Percentiles rank a stretch among this genome's conserved stretches.
These are phyloP conservation scores for Capromys pilorides DNA, from an alignment of 2,797 vertebrate species.

Conservation along the genomic window DNA sequence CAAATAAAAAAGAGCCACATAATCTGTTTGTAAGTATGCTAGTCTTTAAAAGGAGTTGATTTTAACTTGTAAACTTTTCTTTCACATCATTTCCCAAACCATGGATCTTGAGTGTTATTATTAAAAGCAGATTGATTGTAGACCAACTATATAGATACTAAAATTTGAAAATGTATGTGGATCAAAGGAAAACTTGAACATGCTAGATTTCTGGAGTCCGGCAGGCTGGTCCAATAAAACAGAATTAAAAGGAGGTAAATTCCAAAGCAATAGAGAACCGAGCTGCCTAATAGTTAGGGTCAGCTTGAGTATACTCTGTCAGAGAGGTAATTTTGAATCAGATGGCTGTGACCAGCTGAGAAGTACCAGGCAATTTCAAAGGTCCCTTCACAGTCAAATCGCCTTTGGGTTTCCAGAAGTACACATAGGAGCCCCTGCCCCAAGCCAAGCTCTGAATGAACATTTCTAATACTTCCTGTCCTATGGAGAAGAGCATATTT, in stretches of 20 bases:
- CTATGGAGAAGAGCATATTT: background rate
- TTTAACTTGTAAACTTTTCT: constrained; percentile 40
- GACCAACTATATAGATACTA: background rate
- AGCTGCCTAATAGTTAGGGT: background rate
- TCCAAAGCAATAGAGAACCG: background rate
- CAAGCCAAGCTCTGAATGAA: background rate
- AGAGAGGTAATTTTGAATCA: background rate
- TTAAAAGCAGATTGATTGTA: background rate
- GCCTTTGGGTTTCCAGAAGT: background rate
- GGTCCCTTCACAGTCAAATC: background rate
- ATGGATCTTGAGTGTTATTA: constrained; percentile 23
- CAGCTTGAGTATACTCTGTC: background rate
- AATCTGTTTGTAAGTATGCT: background rate
- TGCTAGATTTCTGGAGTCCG: background rate
- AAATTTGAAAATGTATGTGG: constrained; percentile 1
- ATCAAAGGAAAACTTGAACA: background rate
- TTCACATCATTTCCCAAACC: background rate
- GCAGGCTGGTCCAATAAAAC: background rate
- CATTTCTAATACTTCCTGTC: background rate
- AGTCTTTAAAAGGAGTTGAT: constrained; percentile 7
- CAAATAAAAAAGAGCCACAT: constrained; percentile 30
- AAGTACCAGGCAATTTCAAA: background rate
- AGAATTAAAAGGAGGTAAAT: background rate
- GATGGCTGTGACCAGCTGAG: background rate
- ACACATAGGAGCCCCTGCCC: background rate